Conservation (phyloP, 35 echinoderm and acorn worm species). For the Holothuria glaberrima region DNA sequence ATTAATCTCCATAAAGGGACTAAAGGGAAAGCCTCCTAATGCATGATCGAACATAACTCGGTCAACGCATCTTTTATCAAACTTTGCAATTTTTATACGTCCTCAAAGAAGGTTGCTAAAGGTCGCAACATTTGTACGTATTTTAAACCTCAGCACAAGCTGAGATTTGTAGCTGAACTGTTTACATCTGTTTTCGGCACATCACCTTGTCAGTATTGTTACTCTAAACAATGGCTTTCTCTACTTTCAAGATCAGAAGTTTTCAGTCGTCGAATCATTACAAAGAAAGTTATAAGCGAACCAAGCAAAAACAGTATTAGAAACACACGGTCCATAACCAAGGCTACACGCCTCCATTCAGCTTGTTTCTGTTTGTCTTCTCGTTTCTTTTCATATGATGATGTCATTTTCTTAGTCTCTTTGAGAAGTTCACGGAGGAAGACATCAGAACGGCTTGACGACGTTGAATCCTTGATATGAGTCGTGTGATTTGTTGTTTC, state of each 20-base stretch:
- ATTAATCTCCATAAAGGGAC: too few relatives aligned
- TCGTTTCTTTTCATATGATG: conserved; percentile 49
- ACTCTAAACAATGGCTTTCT: neutral
- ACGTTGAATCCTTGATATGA: neutral
- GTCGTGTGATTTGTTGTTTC: neutral
- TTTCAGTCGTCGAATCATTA: conserved; percentile 61
- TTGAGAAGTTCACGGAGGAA: conserved; percentile 67
- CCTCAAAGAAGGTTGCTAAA: too few relatives aligned
- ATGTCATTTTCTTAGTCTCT: conserved; percentile 75
- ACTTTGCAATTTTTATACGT: too few relatives aligned
- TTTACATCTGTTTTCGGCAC: neutral
- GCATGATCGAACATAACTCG: too few relatives aligned
- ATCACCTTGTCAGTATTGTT: neutral
- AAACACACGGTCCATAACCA: conserved; percentile 87
- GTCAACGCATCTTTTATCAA: too few relatives aligned
- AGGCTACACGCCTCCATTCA: conserved; percentile 83
- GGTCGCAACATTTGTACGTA: too few relatives aligned
- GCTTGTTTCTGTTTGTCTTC: conserved; percentile 70
- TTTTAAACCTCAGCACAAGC: neutral
- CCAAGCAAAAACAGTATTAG: conserved; percentile 74
- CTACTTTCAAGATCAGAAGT: neutral
- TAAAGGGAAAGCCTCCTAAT: too few relatives aligned
- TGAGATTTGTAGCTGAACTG: too few relatives aligned
- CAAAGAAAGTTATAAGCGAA: conserved; percentile 64
- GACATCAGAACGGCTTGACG: conserved; percentile 34